These are phyloP conservation scores for Zelleria hepariella DNA, from an alignment of 2,888 invertebrate species.

Conservation along the genomic window DNA sequence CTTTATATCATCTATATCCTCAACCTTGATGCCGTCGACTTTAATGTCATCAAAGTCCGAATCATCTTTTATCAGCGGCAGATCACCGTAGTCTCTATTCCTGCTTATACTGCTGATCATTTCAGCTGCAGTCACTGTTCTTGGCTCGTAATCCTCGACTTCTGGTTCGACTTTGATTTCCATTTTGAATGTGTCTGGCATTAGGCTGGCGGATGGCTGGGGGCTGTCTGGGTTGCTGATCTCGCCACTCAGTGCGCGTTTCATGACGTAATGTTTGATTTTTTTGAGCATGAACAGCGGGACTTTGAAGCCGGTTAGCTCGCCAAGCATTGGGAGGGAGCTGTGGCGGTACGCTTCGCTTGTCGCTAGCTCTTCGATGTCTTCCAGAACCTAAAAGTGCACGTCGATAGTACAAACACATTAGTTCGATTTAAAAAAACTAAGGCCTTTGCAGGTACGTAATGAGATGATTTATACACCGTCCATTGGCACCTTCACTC, in stretches of 20 bases:
- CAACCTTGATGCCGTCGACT: slow-evolving; percentile 40
- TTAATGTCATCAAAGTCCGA: slow-evolving; percentile 52
- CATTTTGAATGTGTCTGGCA: slow-evolving; percentile 42
- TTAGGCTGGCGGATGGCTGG: slow-evolving; percentile 41
- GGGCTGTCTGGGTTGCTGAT: slow-evolving; percentile 48
- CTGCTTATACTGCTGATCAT: slow-evolving; percentile 43
- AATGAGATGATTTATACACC: too few relatives aligned
- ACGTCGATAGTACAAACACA: too few relatives aligned
- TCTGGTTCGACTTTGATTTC: slow-evolving; percentile 51
- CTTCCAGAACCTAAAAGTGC: slow-evolving; percentile 77
- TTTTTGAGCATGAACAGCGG: slow-evolving; percentile 82
- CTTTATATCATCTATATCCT: slow-evolving; percentile 63
- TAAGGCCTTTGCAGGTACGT: too few relatives aligned
- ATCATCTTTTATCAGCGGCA: slow-evolving; percentile 51
- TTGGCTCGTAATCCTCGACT: slow-evolving; percentile 46
- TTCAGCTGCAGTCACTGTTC: slow-evolving; percentile 49
- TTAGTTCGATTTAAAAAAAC: too few relatives aligned
- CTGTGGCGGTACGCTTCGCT: slow-evolving; percentile 80
- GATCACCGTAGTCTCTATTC: slow-evolving; percentile 21
- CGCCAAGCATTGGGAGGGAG: slow-evolving; percentile 75
- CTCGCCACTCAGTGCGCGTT: slow-evolving; percentile 43
- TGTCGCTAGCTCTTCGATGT: slow-evolving; percentile 80
- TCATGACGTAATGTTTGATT: slow-evolving; percentile 76
- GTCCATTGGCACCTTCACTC: too few relatives aligned
- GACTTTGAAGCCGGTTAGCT: slow-evolving; percentile 81